Evolutionary conservation across 2,888 invertebrate genomes (phyloP), one percentile per base, ranked within the genome.

Genomic region (Erannis defoliaria): DNA sequence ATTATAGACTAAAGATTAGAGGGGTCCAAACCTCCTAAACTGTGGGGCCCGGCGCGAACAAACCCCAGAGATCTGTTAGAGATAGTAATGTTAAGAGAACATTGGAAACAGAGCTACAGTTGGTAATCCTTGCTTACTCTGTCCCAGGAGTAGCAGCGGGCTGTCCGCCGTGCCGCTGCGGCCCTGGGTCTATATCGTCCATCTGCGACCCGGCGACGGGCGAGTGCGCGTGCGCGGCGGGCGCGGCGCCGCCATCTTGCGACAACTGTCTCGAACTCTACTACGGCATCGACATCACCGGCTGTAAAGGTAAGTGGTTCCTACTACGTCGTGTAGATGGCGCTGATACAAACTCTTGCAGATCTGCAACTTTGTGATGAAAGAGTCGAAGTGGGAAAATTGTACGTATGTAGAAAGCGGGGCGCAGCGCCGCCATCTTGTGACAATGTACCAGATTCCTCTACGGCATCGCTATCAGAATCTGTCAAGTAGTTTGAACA

Each of bases 141-240:
- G 6, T 43, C 5, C 18, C 46, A 75, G 98, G 85, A 75, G 93
- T 97, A 38, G 95, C 96, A 5, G 95, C 95, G 5, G 96, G 97
- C 26, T 99, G 99, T 81, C 94, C 94, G 1, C 89, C 95, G 33
- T 99, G 99, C 85, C 94, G 94, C 56, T 99, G 99, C 82, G 95
- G 96, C 68, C 70, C 85, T 0, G 98, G 97, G 19, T 95, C 98
- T 0, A 80, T 88, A 33, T 94, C 94, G 56, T 86, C 88, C n/a
- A 82, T 94, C 21, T 99, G 99, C 89, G 96, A 97, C 84, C 87
- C 95, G 0, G 86, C 90, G 43, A 94, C 94, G n/a, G 98, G 98
- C 8, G 94, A 95, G 65, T 98, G 98, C 89, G 90, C 93, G 37
- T 98, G 97, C 88, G 95, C 95, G 40, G 84, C 94, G 0, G 97